Evolutionary conservation across 2,888 invertebrate species (phyloP).

Genomic region (Agriotes lineatus): DNA sequence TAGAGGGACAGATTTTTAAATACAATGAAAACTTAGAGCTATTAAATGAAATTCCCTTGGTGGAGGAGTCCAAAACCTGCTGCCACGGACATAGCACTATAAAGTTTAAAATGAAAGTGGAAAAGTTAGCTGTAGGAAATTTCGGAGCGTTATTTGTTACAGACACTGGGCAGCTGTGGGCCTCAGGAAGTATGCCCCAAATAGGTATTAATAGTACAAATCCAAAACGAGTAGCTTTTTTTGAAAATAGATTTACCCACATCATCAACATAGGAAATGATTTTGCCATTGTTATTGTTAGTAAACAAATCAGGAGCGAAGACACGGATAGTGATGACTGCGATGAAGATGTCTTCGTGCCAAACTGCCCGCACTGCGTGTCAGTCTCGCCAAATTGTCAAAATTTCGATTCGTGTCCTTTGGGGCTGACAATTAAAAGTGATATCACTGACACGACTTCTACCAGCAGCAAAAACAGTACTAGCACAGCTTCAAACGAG

Average conservation of each 20-base stretch:
- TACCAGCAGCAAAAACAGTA: slow-evolving; percentile 57
- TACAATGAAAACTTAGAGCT: slow-evolving; percentile 69
- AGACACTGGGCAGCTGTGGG: slow-evolving; percentile 78
- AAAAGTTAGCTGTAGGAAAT: slow-evolving; percentile 73
- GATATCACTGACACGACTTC: slow-evolving; percentile 61
- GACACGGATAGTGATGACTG: slow-evolving; percentile 73
- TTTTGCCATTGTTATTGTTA: slow-evolving; percentile 81
- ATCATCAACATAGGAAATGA: slow-evolving; percentile 81
- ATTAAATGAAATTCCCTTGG: slow-evolving; percentile 73
- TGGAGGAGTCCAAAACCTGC: slow-evolving; percentile 76
- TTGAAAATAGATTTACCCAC: slow-evolving; percentile 76
- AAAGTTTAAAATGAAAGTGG: slow-evolving; percentile 73
- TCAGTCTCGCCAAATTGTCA: slow-evolving; percentile 72
- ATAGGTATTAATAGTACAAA: slow-evolving; percentile 72
- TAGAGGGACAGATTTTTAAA: slow-evolving; percentile 73
- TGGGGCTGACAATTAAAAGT: slow-evolving; percentile 70
- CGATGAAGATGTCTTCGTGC: slow-evolving; percentile 75
- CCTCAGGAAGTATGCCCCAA: slow-evolving; percentile 76
- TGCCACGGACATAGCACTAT: slow-evolving; percentile 74
- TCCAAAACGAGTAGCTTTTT: slow-evolving; percentile 76
- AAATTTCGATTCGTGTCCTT: slow-evolving; percentile 75
- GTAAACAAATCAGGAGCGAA: slow-evolving; percentile 67
- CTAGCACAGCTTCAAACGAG: slow-evolving; percentile 50
- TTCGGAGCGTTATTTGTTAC: slow-evolving; percentile 76
- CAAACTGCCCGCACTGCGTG: slow-evolving; percentile 76